Base-by-base conservation (phyloP, 2,113 vertebrate species). In the Semnornis frantzii region DNA sequence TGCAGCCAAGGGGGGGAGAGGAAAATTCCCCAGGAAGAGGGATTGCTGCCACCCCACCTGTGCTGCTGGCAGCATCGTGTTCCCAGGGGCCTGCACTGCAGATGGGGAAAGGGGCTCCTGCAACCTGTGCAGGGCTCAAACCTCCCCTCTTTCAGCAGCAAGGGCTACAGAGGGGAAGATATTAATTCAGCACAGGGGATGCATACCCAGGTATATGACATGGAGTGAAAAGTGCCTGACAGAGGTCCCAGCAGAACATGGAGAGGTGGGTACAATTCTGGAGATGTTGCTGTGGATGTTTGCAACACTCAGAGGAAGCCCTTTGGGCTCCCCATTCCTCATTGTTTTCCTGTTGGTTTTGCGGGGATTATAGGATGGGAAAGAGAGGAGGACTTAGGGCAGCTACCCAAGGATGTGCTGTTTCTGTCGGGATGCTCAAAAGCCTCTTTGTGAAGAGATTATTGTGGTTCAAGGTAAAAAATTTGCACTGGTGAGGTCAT, bases 71-170 rank as follows among this genome's bases (percentile, higher is more conserved):
- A 75, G 42, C n/a, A 6, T 6, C 3, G 1, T 3, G 33, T 20
- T 24, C 46, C 15, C 0, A 0, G 58, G 10, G 58, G 37, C 31
- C 54, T 1, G 2, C 9, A 12, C 7, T 34, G 63, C 0, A 5
- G 50, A 25, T 52, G 12, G 19, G 10, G 9, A 3, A 3, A 34
- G 30, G 27, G 78, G 10, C 14, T 31, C 28, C 54, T 8, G 15
- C 46, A 24, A 66, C 11, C 23, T 8, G 0, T 8, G n/a, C 44
- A 9, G 0, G 4, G 25, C 31, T 42, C 71, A 15, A 30, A 39
- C 4, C 14, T 55, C 44, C 76, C 52, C 1, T 0, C 14, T 52
- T 55, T 27, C 58, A 34, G 39, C 73, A 80, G 48, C 20, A 19
- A 9, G n/a, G 65, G 39, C 17, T 0, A 2, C 3, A 15, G 42